Evolutionary conservation across 1,140 invertebrate genomes (phyloP), one percentile per base, ranked within the genome.

Genomic region (Saccostrea cuccullata): DNA sequence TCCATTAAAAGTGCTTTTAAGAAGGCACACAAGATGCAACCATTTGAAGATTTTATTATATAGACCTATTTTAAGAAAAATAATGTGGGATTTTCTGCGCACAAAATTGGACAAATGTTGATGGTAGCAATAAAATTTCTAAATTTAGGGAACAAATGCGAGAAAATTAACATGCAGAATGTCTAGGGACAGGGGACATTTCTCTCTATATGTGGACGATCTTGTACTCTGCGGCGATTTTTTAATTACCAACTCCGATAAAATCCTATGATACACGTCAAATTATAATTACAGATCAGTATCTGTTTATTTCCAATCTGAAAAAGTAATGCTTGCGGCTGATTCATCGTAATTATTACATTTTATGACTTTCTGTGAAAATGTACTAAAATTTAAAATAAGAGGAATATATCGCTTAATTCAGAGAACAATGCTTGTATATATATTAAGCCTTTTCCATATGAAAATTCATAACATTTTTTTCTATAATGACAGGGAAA

Each of bases 261-360:
- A 13, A 13, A 67, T 67, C 60, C 9, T n/a, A n/a, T 67, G n/a
- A 67, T 67, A 20, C 60, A 23, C 6, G 60, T 20, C 60, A 23
- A 67, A 67, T 67, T 67, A 67, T 67, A 67, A 67, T 67, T 67
- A 67, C 20, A 67, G 60, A 67, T 67, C 20, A 20, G 20, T 67
- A 67, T 67, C 60, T 67, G 60, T 67, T 23, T 67, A 67, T 67
- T 20, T 20, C 60, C 23, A 20, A 67, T 67, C 60, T 67, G 23
- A 20, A 23, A 17, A 67, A 20, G 6, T n/a, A 67, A 67, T 67
- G 60, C 60, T 67, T 67, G 60, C 60, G 60, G 60, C 60, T 23
- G 20, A n/a, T 67, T 67, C 23, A 67, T 8, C 5, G 60, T 4
- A 67, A 67, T n/a, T 47, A 47, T 9, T 47, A 47, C 6, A 47